Evolutionary conservation across 2,113 vertebrate species (phyloP), one percentile per base, ranked within the genome.

Genomic region (Chaetodon auriga): DNA sequence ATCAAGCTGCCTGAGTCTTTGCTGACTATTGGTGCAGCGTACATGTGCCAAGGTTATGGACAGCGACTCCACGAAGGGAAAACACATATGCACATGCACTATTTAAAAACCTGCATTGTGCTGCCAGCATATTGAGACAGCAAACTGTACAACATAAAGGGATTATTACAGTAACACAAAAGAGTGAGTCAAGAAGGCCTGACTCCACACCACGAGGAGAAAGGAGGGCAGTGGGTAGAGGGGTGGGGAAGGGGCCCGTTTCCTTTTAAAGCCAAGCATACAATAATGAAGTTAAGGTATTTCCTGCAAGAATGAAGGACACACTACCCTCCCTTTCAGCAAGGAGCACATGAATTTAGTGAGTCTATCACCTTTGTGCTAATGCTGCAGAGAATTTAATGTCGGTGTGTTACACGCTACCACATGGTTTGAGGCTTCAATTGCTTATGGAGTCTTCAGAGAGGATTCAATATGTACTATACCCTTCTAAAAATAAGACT

Each of bases 1-100:
- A 81, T 80, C 66, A 48, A 79, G 75, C 69, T 51, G 46, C 51
- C 21, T 13, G 66, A 70, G 62, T 46, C 76, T 71, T 45, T 35
- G 68, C 53, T 0, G 72, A 86, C 64, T 78, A 79, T 83, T 87
- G 89, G 73, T 69, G 79, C 64, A 16, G 74, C 66, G 2, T 65
- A 51, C 73, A 25, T 53, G 71, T 80, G 83, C 87, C 93, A 95
- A 95, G 94, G 94, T 93, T 89, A 92, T 16, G 62, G 68, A 61
- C 46, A 35, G 55, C 83, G 38, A 87, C 84, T 80, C 13, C 75
- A 75, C 57, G 41, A 69, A 62, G 45, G 61, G 30, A 65, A 81
- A 83, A 70, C 60, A 61, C 75, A 86, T 68, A 71, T 75, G 76
- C 82, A 86, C 75, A 64, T 78, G 75, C 69, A 82, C 83, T 81